Percentiles rank a stretch among this genome's conserved stretches.
phyloP scores from a whole-genome alignment of 1,140 invertebrate genomes.

The Drosophila mauritiana region DNA sequence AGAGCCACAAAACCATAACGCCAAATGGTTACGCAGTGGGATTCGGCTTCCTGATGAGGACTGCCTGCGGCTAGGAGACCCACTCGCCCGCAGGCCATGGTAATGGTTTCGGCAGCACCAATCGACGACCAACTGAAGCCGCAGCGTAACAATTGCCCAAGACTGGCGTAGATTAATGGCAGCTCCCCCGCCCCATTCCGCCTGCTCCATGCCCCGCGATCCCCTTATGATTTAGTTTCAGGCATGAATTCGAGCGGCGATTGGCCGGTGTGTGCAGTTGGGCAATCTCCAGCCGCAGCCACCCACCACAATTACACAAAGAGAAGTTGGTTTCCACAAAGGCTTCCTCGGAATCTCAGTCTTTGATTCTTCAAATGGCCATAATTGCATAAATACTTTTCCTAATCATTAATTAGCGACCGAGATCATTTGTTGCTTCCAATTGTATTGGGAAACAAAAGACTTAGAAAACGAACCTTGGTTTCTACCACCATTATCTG shows the following conservation, averaged over 20 bases:
- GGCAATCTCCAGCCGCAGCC: constrained; percentile 39
- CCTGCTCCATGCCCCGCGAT: background rate
- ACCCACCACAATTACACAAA: constrained; percentile 41
- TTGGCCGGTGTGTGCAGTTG: constrained; percentile 23
- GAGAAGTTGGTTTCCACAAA: background rate
- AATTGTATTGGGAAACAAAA: background rate
- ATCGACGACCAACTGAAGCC: constrained; percentile 40
- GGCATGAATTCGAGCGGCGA: constrained; percentile 32
- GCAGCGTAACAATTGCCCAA: constrained; percentile 59
- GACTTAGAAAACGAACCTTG: background rate
- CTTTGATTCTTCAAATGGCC: background rate
- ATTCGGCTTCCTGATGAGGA: constrained; percentile 72
- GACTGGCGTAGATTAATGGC: constrained; percentile 64
- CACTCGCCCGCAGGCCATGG: constrained; percentile 11
- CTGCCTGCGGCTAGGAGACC: constrained; percentile 64
- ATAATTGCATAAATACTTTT: background rate
- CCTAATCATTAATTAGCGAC: background rate
- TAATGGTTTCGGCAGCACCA: constrained; percentile 34
- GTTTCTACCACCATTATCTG: no score
- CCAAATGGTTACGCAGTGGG: constrained; percentile 54
- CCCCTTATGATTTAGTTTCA: constrained; percentile 27
- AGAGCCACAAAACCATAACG: constrained; percentile 9
- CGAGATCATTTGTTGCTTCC: background rate
- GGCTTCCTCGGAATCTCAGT: background rate
- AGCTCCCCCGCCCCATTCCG: constrained; percentile 19